A percentile compares a stretch with the other conserved stretches of the same genome.
phyloP scores from a whole-genome alignment of 1,140 invertebrate species.

The Nilaparvata lugens region DNA sequence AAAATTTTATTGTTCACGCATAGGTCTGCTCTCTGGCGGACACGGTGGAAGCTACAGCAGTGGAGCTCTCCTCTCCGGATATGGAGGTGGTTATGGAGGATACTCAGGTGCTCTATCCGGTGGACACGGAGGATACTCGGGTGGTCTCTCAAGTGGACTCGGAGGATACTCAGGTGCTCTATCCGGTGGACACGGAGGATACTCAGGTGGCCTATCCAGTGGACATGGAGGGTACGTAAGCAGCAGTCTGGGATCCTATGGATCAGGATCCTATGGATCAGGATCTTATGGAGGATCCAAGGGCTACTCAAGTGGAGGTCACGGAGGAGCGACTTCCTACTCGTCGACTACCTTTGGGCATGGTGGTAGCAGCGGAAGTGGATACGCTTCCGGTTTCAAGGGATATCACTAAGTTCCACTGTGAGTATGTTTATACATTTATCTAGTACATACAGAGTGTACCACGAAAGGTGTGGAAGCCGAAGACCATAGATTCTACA shows the following conservation, averaged over 20 bases:
- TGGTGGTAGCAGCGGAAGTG: no score
- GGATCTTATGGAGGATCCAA: no score
- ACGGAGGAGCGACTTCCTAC: no score
- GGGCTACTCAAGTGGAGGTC: no score
- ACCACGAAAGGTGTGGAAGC: no score
- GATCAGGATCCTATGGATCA: no score
- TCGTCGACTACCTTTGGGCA: no score
- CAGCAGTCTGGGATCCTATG: background rate
- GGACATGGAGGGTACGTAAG: background rate
- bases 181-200: background rate
- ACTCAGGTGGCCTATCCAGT: background rate
- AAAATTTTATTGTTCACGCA: background rate
- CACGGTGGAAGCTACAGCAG: background rate
- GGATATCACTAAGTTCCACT: no score
- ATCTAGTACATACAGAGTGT: no score
- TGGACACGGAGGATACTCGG: background rate
- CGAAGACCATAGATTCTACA: no score
- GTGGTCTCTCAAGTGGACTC: background rate
- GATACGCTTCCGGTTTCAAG: no score
- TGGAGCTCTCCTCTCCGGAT: background rate
- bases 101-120: background rate
- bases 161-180: background rate
- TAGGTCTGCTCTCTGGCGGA: background rate
- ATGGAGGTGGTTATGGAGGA: conserved; percentile 1
- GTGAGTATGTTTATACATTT: no score